Conservation (phyloP, 1,140 invertebrate species). For the Bombus polaris region DNA sequence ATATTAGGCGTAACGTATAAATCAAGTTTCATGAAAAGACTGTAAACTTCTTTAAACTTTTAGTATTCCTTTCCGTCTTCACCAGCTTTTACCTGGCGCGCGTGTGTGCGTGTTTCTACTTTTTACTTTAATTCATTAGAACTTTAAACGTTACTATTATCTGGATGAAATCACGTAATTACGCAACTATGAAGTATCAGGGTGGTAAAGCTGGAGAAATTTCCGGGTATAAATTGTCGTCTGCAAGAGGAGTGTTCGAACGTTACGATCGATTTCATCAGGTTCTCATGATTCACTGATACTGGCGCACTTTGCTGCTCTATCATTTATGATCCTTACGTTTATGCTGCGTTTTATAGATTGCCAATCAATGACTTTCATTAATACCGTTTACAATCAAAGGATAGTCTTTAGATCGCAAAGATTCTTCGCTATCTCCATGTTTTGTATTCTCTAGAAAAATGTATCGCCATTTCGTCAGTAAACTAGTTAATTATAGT, state of each 20-base stretch:
- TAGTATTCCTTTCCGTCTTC: neutral
- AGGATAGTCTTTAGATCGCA: too few relatives aligned
- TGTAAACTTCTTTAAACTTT: neutral
- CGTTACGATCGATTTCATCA: neutral
- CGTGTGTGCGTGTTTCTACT: neutral
- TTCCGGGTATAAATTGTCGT: slow-evolving; percentile 4
- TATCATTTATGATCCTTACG: neutral
- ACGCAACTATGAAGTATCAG: neutral
- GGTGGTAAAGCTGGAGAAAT: neutral
- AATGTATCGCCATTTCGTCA: neutral
- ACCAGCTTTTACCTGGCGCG: neutral
- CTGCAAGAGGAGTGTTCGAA: neutral
- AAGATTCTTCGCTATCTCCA: neutral
- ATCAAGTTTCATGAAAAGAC: neutral
- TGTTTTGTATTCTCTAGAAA: neutral
- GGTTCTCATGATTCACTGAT: neutral
- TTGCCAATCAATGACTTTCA: too few relatives aligned
- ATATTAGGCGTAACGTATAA: neutral
- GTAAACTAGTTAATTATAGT: neutral
- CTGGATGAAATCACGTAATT: neutral
- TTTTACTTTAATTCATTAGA: neutral
- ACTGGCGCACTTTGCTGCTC: neutral
- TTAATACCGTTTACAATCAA: too few relatives aligned
- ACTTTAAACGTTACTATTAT: neutral
- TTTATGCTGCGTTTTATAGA: neutral